These are phyloP conservation scores for Leptopilina clavipes DNA, from an alignment of 1,140 invertebrate genomes.

Conservation along the genomic window DNA sequence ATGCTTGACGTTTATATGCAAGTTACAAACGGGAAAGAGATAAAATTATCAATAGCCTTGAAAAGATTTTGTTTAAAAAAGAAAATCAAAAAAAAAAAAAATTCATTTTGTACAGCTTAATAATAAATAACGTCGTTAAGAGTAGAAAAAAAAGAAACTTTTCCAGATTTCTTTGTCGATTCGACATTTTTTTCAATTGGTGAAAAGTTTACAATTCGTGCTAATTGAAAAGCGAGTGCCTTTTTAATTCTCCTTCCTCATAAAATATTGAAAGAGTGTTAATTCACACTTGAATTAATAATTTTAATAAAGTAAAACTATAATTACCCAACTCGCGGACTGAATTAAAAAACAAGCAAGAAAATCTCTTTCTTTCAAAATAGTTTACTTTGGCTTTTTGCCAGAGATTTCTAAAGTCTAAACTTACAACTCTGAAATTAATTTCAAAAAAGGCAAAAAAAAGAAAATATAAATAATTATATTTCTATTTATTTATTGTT, in stretches of 20 bases:
- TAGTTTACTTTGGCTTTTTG: conserved; percentile 45
- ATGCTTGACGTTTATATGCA: background rate
- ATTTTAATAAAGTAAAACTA: background rate
- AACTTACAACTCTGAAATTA: background rate
- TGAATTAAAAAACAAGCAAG: conserved; percentile 11
- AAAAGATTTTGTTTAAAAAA: conserved; percentile 4
- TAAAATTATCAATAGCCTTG: conserved; percentile 8
- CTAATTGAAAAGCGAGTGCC: background rate
- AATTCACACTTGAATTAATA: background rate
- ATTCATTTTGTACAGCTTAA: background rate
- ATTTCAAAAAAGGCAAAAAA: background rate
- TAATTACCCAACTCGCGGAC: background rate
- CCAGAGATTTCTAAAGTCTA: conserved; percentile 27
- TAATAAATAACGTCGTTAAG: background rate
- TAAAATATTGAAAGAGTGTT: background rate
- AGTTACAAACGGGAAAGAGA: background rate
- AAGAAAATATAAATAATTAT: background rate
- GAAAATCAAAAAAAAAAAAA: background rate
- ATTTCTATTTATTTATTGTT: background rate
- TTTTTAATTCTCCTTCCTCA: background rate
- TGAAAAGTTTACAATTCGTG: background rate
- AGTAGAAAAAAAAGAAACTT: background rate
- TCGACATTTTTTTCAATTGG: background rate
- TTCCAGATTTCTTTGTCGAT: background rate
- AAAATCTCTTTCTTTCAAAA: conserved; percentile 43